Evolutionary conservation across 2,797 vertebrate species (phyloP), one percentile per base, ranked within the genome.

Genomic region (Pitangus sulphuratus): DNA sequence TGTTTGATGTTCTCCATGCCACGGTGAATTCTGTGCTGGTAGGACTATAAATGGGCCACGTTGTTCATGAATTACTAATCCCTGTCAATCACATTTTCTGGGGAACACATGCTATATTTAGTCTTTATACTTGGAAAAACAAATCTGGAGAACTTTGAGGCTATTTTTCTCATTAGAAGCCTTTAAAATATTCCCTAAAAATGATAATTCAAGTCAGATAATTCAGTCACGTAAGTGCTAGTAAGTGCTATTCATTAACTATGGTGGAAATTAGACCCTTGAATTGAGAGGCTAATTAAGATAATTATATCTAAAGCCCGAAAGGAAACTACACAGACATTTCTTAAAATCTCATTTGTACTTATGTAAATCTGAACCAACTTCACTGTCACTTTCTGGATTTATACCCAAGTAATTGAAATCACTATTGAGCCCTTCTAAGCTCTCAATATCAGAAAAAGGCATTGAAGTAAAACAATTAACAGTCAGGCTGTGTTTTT

Each of bases 61-160:
- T 84, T n/a, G 45, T 53, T 97, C 75, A 93, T 96, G 70, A 97
- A 97, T 98, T 94, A 97, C 95, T 97, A 91, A 98, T 95, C 85
- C 76, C 40, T 25, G 90, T 82, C 91, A 60, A 87, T 95, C 93
- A 76, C 74, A 84, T 94, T 97, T 96, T 97, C 94, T 89, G 89
- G 93, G 94, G 85, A 97, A 93, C 77, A 84, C 26, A 20, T 37
- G 51, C 89, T 87, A 84, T 88, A 89, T 88, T 93, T 83, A 71
- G 83, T 86, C 83, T 84, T 93, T 88, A 69, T 58, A 56, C 70
- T 58, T 74, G 79, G 79, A 58, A 84, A 96, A 97, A 95, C 79
- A 31, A 85, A 84, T 77, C 90, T 85, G 62, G 93, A 90, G 69
- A 82, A 94, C 75, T 81, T 61, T 51, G 72, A 72, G 77, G 40